phyloP scores from a whole-genome alignment of 2,113 vertebrate genomes.

The Xiphophorus hellerii region DNA sequence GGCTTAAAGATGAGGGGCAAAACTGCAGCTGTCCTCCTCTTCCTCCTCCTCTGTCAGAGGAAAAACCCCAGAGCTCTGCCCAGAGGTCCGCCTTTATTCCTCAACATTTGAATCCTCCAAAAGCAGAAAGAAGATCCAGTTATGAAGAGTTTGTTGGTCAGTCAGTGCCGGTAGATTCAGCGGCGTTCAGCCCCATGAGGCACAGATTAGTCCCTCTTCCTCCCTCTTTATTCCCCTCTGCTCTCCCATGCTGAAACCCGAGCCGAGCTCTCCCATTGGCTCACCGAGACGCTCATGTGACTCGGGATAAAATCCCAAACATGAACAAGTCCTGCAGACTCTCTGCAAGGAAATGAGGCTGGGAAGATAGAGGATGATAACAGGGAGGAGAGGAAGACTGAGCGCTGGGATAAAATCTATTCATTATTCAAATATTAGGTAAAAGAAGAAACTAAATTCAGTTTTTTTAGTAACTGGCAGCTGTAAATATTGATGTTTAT shows the following conservation, averaged over 20 bases:
- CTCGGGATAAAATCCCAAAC: conserved; percentile 57
- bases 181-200: conserved; percentile 42
- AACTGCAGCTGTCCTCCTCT: conserved; percentile 48
- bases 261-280: conserved; percentile 75
- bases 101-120: conserved; percentile 35
- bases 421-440: too few relatives aligned
- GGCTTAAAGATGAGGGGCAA: conserved; percentile 58
- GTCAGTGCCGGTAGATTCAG: conserved; percentile 33
- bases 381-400: neutral
- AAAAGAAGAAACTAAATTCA: too few relatives aligned
- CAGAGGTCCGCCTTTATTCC: conserved; percentile 12
- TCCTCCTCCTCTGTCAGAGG: conserved; percentile 55
- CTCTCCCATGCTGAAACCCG: conserved; percentile 80
- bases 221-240: conserved; percentile 49
- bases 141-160: conserved; percentile 5
- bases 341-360: conserved; percentile 8
- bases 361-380: neutral
- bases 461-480: too few relatives aligned
- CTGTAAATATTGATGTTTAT: too few relatives aligned
- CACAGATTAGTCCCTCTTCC: conserved; percentile 60
- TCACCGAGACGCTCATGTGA: conserved; percentile 75
- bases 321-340: conserved; percentile 58
- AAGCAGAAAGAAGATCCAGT: conserved; percentile 32
- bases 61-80: conserved; percentile 46
- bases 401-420: neutral